phyloP scores from a whole-genome alignment of 2,888 invertebrate species.

The Pollenia angustigena region DNA sequence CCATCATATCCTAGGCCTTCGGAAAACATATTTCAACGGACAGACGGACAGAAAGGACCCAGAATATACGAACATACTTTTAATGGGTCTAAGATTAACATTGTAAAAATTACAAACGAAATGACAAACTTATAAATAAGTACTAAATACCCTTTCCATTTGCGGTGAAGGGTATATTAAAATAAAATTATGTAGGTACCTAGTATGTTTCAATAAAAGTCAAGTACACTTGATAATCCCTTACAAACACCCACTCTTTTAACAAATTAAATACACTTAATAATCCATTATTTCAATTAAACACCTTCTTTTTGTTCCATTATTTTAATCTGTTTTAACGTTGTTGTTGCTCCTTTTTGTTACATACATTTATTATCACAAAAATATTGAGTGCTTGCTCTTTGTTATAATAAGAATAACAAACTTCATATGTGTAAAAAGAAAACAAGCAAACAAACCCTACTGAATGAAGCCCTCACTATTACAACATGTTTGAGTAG shows the following conservation, averaged over 20 bases:
- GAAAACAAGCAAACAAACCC: slow-evolving; percentile 4
- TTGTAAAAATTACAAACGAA: no score
- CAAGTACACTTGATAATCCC: not conserved
- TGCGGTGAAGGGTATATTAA: no score
- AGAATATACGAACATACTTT: no score
- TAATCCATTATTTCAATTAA: slow-evolving; percentile 23
- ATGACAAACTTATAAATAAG: no score
- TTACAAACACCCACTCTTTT: slow-evolving; percentile 10
- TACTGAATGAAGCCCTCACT: not conserved
- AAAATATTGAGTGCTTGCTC: slow-evolving; percentile 17
- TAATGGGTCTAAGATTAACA: no score
- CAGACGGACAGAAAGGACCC: no score
- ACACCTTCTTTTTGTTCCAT: slow-evolving; percentile 5
- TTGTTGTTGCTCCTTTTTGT: not conserved
- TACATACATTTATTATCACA: slow-evolving; percentile 1
- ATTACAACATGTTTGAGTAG: slow-evolving; percentile 16
- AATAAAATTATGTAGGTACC: no score
- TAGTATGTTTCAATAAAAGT: not conserved
- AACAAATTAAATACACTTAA: not conserved
- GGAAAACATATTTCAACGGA: no score
- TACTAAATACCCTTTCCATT: no score
- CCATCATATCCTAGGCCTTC: no score
- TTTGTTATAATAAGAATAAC: slow-evolving; percentile 1
- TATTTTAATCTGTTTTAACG: not conserved
- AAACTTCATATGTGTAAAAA: not conserved